Percentiles rank a stretch among this genome's conserved stretches.
phyloP scores from a whole-genome alignment of 1,140 invertebrate genomes.

The roundworm (Caenorhabditis elegans) region DNA sequence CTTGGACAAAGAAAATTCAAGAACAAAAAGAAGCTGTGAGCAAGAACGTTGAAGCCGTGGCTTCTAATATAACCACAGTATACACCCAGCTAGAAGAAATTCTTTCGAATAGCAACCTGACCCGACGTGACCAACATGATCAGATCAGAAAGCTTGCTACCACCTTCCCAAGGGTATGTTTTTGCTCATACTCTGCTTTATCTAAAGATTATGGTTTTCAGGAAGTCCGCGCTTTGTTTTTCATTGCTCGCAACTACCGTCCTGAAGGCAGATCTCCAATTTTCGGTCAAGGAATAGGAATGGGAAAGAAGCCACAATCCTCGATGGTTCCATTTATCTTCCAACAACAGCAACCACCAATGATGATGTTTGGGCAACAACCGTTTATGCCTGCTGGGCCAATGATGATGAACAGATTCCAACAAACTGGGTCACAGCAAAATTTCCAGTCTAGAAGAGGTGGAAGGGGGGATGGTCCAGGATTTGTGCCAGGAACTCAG shows the following conservation, averaged over 20 bases:
- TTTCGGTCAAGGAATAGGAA: not conserved
- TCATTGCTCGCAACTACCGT: conserved; percentile 12
- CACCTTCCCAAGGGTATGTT: not conserved
- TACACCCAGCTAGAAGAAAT: not conserved
- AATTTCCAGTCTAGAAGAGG: no score
- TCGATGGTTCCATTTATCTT: not conserved
- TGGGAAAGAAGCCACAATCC: not conserved
- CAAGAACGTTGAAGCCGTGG: not conserved
- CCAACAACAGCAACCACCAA: not conserved
- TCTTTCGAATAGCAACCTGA: not conserved
- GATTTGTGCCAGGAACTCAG: no score
- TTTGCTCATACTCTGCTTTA: not conserved
- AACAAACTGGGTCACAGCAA: no score
- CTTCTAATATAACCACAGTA: not conserved
- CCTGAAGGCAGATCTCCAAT: not conserved
- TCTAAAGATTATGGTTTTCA: not conserved
- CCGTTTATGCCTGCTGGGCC: not conserved
- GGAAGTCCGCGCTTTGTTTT: not conserved
- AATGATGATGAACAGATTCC: no score
- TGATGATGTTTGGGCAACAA: not conserved
- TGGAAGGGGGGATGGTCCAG: no score
- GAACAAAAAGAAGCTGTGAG: not conserved
- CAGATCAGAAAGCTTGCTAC: not conserved
- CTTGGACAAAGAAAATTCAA: not conserved
- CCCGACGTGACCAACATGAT: not conserved